These are phyloP conservation scores for Cydia fagiglandana DNA, from an alignment of 1,140 invertebrate species.

Conservation along the genomic window DNA sequence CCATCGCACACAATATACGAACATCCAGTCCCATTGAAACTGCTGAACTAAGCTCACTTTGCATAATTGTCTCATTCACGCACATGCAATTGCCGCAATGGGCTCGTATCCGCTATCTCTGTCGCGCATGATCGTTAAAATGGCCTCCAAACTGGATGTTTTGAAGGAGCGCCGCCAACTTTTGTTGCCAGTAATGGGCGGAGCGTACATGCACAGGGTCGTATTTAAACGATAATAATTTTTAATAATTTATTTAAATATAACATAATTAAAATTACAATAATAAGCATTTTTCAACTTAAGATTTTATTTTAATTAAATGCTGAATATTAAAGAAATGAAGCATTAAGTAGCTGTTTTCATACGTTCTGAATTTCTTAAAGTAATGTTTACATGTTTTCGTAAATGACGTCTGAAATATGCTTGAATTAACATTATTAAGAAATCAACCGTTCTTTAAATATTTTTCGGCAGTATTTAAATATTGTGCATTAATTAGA, in stretches of 20 bases:
- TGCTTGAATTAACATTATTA: too few species aligned
- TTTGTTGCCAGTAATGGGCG: constrained; percentile 78
- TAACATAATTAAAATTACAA: constrained; percentile 30
- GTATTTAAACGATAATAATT: constrained; percentile 45
- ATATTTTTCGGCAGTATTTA: too few species aligned
- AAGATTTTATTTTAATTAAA: not conserved
- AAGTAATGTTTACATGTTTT: too few species aligned
- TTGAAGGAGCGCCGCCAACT: constrained; percentile 76
- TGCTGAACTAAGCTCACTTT: constrained; percentile 76
- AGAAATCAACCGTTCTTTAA: too few species aligned
- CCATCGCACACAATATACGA: constrained; percentile 37
- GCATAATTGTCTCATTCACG: constrained; percentile 76
- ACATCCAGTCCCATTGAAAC: constrained; percentile 36
- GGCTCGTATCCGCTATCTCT: constrained; percentile 53
- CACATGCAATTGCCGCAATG: constrained; percentile 55
- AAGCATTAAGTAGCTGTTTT: too few species aligned
- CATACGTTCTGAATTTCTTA: too few species aligned
- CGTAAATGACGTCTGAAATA: too few species aligned
- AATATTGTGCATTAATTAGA: too few species aligned
- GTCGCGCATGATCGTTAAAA: constrained; percentile 73
- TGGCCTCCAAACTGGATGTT: constrained; percentile 79
- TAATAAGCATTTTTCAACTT: not conserved
- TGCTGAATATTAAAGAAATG: too few species aligned
- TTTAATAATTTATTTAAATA: not conserved
- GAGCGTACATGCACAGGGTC: constrained; percentile 67